A percentile compares a stretch with the other conserved stretches of the same genome.
Conservation (phyloP, 2,113 vertebrate species). For the Numenius arquata region DNA sequence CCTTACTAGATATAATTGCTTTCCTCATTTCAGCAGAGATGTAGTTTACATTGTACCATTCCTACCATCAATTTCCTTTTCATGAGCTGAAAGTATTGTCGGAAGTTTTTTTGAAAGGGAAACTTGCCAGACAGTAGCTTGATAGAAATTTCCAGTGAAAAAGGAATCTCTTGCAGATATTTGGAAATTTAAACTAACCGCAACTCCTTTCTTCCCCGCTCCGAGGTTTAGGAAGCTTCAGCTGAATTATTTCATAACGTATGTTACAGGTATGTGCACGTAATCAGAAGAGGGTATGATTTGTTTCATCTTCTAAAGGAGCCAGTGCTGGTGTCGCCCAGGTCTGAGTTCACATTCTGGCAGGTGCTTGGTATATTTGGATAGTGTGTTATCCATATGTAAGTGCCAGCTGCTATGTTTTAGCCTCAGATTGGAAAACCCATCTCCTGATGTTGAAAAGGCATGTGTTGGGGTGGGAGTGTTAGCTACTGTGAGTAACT, state of each 20-base stretch:
- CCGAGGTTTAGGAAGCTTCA: neutral
- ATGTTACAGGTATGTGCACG: fast-evolving
- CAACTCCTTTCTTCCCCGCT: neutral
- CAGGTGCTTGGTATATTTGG: neutral
- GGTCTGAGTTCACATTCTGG: neutral
- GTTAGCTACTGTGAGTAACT: neutral
- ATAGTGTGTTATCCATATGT: neutral
- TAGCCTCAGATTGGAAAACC: neutral
- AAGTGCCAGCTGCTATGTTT: neutral
- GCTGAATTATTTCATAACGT: neutral
- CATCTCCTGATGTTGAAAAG: neutral
- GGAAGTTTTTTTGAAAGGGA: neutral
- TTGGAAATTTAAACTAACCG: neutral
- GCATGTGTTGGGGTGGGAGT: neutral
- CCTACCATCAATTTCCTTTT: neutral
- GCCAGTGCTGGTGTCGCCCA: fast-evolving
- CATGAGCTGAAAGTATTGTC: neutral
- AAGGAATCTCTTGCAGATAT: neutral
- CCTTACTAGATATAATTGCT: neutral
- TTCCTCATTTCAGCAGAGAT: neutral
- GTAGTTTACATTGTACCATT: neutral
- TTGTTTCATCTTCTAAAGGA: neutral
- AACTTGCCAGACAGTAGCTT: neutral
- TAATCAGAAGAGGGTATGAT: neutral
- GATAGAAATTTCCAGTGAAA: neutral